These are phyloP conservation scores for Oncopodura yosiiana DNA, from an alignment of 1,140 invertebrate species.

Conservation along the genomic window DNA sequence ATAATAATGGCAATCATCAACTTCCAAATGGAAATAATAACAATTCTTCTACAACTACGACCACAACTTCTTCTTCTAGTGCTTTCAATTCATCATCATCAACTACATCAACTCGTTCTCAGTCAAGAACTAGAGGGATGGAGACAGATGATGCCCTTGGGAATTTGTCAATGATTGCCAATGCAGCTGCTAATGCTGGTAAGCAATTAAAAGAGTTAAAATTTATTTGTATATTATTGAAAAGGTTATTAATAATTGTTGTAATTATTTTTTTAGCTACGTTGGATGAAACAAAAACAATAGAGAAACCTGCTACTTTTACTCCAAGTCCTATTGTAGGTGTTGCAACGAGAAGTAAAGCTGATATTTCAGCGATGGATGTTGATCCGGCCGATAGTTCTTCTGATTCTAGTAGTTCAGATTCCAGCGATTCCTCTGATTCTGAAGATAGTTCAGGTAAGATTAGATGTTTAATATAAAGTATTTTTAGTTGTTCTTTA, in stretches of 20 bases:
- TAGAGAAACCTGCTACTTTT: background rate
- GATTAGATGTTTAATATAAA: background rate
- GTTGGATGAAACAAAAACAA: too few species aligned
- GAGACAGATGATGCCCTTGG: background rate
- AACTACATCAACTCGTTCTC: constrained; percentile 8
- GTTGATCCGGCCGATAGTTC: constrained; percentile 13
- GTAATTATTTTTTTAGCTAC: too few species aligned
- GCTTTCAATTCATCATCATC: background rate
- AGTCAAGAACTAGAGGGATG: constrained; percentile 11
- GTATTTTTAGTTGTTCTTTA: background rate
- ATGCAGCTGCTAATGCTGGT: too few species aligned
- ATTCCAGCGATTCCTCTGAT: constrained; percentile 39
- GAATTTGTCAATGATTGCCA: too few species aligned
- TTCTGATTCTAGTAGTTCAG: constrained; percentile 27
- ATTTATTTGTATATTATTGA: too few species aligned
- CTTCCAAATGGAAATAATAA: constrained; percentile 12
- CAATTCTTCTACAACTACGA: background rate
- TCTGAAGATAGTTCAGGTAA: constrained; percentile 46
- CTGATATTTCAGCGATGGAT: background rate
- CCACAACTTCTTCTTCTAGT: constrained; percentile 9
- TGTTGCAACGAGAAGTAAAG: background rate
- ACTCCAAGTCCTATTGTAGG: background rate
- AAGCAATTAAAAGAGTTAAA: too few species aligned
- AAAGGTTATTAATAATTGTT: too few species aligned
- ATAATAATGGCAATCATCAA: constrained; percentile 1